Percentiles rank a stretch among this genome's conserved stretches.
phyloP scores from a whole-genome alignment of 1,140 invertebrate species.

The Cydia pomonella region DNA sequence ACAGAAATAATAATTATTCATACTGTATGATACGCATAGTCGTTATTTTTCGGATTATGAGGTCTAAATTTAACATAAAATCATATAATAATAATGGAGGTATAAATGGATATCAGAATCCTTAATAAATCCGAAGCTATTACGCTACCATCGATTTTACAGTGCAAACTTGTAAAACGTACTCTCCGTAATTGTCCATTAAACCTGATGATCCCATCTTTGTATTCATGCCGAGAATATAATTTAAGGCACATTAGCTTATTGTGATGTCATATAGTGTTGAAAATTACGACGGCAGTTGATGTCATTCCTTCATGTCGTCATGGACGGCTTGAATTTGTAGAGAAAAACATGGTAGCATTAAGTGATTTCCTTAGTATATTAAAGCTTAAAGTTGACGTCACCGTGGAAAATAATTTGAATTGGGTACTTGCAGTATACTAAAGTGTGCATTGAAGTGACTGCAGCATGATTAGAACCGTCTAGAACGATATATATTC shows the following conservation, averaged over 20 bases:
- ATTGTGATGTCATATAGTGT: not conserved
- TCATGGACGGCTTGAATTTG: not conserved
- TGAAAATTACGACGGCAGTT: not conserved
- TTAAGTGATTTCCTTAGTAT: not conserved
- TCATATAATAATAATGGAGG: too few species aligned
- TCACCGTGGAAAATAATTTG: constrained; percentile 11
- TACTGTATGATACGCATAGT: too few species aligned
- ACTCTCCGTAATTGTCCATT: not conserved
- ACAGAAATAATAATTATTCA: not conserved
- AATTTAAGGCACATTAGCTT: not conserved
- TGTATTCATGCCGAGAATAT: not conserved
- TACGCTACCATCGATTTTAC: not conserved
- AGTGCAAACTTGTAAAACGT: constrained; percentile 14
- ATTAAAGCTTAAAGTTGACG: constrained; percentile 26
- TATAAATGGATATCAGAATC: too few species aligned
- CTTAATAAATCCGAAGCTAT: not conserved
- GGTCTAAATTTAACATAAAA: too few species aligned
- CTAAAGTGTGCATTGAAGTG: constrained; percentile 19
- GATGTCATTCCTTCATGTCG: constrained; percentile 3
- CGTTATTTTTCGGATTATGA: too few species aligned
- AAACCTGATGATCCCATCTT: not conserved
- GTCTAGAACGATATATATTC: constrained; percentile 38
- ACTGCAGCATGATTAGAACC: constrained; percentile 22
- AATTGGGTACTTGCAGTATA: constrained; percentile 10
- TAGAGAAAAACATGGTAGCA: not conserved